phyloP scores from a whole-genome alignment of 2,888 invertebrate species.

The Candidula unifasciata region DNA sequence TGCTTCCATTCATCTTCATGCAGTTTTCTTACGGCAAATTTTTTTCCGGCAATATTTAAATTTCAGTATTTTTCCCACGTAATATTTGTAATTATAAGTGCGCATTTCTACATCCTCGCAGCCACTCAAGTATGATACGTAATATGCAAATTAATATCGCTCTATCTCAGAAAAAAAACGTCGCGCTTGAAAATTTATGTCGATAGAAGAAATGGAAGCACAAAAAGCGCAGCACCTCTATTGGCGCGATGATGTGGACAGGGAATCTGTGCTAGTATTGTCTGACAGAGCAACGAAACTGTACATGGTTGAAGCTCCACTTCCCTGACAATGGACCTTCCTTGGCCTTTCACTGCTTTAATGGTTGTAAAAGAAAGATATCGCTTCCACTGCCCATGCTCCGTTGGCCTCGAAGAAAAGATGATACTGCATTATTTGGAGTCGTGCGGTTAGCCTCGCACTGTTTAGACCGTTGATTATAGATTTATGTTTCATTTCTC shows the following conservation, averaged over 20 bases:
- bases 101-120: too few relatives aligned
- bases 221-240: too few relatives aligned
- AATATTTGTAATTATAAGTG: too few relatives aligned
- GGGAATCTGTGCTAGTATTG: not conserved
- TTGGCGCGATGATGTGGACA: not conserved
- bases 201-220: too few relatives aligned
- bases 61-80: too few relatives aligned
- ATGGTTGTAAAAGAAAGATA: not conserved
- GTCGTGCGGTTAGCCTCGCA: not conserved
- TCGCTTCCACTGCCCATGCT: not conserved
- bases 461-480: not conserved
- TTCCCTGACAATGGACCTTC: not conserved
- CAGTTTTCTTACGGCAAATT: too few relatives aligned
- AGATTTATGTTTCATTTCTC: slow-evolving; percentile 20
- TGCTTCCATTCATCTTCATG: too few relatives aligned
- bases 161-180: not conserved
- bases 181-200: too few relatives aligned
- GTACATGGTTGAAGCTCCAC: not conserved
- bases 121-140: too few relatives aligned
- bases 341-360: slow-evolving; percentile 4
- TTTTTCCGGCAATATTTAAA: too few relatives aligned
- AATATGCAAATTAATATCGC: not conserved
- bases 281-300: not conserved
- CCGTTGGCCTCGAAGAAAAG: not conserved
- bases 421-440: not conserved